Evolutionary conservation across 2,888 invertebrate genomes (phyloP).

Genomic region (Orthosia incerta): DNA sequence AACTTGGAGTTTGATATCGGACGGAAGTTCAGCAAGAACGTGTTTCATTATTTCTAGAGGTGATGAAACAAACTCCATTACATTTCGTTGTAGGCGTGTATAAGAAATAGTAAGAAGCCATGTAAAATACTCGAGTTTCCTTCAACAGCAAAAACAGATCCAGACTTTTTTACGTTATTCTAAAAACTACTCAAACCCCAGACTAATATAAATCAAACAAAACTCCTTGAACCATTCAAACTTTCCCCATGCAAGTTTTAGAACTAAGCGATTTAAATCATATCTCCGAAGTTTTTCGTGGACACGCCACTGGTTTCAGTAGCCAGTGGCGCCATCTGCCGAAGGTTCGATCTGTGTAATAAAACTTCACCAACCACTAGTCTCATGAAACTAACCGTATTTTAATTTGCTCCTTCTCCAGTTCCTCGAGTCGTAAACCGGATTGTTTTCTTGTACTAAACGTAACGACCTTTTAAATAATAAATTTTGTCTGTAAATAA

Average conservation of each 20-base stretch:
- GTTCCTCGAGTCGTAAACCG: background rate
- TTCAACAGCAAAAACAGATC: background rate
- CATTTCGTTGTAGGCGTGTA: too few species aligned
- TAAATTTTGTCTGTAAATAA: too few species aligned
- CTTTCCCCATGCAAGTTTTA: slow-evolving; percentile 36
- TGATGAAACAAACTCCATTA: background rate
- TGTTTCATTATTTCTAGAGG: too few species aligned
- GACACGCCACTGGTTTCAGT: slow-evolving; percentile 31
- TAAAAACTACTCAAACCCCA: slow-evolving; percentile 3
- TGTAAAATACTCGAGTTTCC: background rate
- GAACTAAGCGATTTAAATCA: slow-evolving; percentile 51
- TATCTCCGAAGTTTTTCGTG: slow-evolving; percentile 56
- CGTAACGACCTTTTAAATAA: background rate
- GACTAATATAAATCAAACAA: slow-evolving; percentile 39
- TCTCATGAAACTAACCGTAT: slow-evolving; percentile 42
- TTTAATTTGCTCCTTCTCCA: slow-evolving; percentile 7
- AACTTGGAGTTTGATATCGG: too few species aligned
- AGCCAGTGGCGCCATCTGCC: slow-evolving; percentile 70
- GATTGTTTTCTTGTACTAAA: background rate
- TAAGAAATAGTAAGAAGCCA: too few species aligned
- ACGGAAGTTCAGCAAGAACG: too few species aligned
- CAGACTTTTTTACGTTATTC: background rate
- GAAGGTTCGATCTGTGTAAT: slow-evolving; percentile 69
- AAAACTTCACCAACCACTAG: slow-evolving; percentile 65
- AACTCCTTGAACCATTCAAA: slow-evolving; percentile 35